A percentile compares a stretch with the other conserved stretches of the same genome.
Conservation (phyloP, 2,113 vertebrate genomes). For the Oryctolagus cuniculus region DNA sequence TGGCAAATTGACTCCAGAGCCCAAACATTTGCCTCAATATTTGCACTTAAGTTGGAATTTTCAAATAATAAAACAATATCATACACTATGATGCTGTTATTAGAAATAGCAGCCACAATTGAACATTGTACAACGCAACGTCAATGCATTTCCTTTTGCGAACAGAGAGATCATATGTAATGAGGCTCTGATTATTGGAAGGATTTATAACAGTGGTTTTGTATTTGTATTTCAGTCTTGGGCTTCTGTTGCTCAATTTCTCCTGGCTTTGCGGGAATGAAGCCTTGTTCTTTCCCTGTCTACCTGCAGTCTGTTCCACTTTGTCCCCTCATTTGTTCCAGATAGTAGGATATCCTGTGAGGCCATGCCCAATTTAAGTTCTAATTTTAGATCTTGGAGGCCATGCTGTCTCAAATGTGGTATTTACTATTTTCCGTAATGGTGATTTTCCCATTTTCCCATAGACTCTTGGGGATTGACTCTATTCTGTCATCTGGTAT, state of each 20-base stretch:
- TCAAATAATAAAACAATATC: neutral
- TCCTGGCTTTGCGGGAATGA: neutral
- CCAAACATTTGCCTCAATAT: neutral
- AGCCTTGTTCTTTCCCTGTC: neutral
- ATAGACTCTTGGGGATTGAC: conserved; percentile 56
- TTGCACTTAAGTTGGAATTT: neutral
- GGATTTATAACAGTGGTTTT: neutral
- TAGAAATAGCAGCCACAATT: neutral
- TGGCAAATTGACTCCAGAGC: neutral
- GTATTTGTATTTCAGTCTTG: neutral
- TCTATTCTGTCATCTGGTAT: conserved; percentile 64
- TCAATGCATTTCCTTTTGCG: neutral
- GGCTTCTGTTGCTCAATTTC: neutral
- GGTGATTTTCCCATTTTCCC: conserved; percentile 76
- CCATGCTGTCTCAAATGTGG: conserved; percentile 60
- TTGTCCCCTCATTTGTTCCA: conserved; percentile 56
- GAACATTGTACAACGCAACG: neutral
- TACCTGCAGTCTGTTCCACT: neutral
- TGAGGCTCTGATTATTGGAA: neutral
- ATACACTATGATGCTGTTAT: neutral
- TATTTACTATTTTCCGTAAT: conserved; percentile 71
- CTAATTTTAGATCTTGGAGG: conserved; percentile 68
- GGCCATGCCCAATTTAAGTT: conserved; percentile 38
- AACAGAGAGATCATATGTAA: neutral
- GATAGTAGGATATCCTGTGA: conserved; percentile 32